Conservation (phyloP, 2,888 invertebrate species). For the Agonopterix arenella region DNA sequence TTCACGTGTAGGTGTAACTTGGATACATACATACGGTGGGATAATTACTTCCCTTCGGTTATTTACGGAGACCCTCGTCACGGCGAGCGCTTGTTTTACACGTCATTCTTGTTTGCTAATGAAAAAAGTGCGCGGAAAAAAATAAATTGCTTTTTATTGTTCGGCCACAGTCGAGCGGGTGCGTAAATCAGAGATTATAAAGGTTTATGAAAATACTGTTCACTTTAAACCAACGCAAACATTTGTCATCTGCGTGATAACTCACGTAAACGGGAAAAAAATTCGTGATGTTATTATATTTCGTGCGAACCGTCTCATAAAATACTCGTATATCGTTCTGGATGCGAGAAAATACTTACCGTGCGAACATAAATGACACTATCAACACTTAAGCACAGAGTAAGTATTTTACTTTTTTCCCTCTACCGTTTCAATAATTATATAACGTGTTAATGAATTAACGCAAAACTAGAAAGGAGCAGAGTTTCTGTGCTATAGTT, state of each 20-base stretch:
- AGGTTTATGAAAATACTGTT: constrained; percentile 50
- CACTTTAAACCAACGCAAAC: constrained; percentile 45
- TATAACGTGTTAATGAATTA: too few species aligned
- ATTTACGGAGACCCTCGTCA: constrained; percentile 67
- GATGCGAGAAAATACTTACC: too few species aligned
- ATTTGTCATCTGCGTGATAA: constrained; percentile 42
- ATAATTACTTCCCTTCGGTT: constrained; percentile 65
- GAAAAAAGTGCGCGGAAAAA: constrained; percentile 64
- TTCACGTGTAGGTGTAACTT: not conserved
- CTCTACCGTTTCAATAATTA: too few species aligned
- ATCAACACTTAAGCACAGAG: too few species aligned
- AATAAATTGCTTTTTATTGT: constrained; percentile 71
- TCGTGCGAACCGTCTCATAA: too few species aligned
- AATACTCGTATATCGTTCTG: too few species aligned
- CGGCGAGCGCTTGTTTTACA: constrained; percentile 63
- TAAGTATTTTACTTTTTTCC: too few species aligned
- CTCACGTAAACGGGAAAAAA: constrained; percentile 4
- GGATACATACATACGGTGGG: constrained; percentile 18
- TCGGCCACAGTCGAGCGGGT: constrained; percentile 46
- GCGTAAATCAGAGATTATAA: constrained; percentile 65
- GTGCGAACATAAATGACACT: too few species aligned
- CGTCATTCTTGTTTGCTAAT: constrained; percentile 71
- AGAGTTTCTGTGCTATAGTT: too few species aligned
- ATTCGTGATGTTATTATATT: not conserved
- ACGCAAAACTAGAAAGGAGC: too few species aligned